Evolutionary conservation across 2,113 vertebrate genomes (phyloP), one percentile per base, ranked within the genome.

Genomic region (Eulacestoma nigropectus): DNA sequence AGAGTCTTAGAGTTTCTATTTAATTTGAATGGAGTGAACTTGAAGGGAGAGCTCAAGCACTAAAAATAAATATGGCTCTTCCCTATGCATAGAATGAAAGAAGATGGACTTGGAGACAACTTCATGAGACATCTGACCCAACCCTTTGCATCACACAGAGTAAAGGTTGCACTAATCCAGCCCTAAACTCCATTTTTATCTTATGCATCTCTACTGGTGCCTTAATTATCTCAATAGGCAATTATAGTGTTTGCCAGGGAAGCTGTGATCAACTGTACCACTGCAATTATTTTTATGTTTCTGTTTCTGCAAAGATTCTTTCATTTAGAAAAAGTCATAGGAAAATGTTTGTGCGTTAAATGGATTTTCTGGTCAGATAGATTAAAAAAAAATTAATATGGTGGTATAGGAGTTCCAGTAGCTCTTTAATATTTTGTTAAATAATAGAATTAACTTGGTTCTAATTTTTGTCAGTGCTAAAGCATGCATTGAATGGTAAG

Each of bases 281-380:
- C 47, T 68, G n/a, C 33, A 50, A 59, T 80, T 81, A 86, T 87
- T 94, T 70, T 64, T 50, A 26, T 37, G 33, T 27, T 78, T 49
- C n/a, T 72, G 79, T 90, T 97, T 90, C 72, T 94, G 57, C 60
- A 88, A 84, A 52, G 42, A 41, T 50, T 50, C 13, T 93, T 79
- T 41, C 21, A 30, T 78, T 92, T 60, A 64, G 53, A 75, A 26
- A 47, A 70, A 47, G 32, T 67, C 13, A 11, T 47, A 30, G 73
- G 39, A 42, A 78, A 75, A 70, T 53, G 2, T 52, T 88, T n/a
- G 6, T 16, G 68, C 90, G 35, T 83, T 63, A 78, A 95, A 90
- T 52, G 50, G 41, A 27, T 85, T 90, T 95, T 75, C 76, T 93
- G 21, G 81, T 91, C 86, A 96, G 96, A 96, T 87, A 94, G 77